Base-by-base conservation (phyloP, 1,140 invertebrate species). In the Leptopilina clavipes region DNA sequence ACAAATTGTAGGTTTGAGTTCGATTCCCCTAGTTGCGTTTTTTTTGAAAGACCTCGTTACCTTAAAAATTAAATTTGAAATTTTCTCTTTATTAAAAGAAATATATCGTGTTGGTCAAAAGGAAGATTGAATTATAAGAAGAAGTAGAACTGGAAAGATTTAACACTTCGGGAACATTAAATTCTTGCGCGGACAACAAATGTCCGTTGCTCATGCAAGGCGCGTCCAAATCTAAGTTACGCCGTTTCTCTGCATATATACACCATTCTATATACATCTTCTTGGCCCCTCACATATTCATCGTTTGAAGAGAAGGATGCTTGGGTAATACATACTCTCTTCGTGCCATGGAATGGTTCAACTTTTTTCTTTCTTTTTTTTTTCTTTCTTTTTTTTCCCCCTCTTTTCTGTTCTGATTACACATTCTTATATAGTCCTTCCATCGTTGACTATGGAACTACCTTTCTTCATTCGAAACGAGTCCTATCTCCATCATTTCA, bases 81-180 rank as follows among this genome's bases (percentile, higher is more conserved):
- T n/a, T n/a, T n/a, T n/a, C n/a, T n/a, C n/a, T n/a, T 31, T 31
- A 31, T 31, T 40, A 40, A 40, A 9, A 9, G 8, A 40, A 40
- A 40, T 40, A 0, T 22, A 31, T 70, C 8, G 59, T 31, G 19
- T 44, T 25, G 11, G 80, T 78, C 70, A 72, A 76, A 81, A 73
- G 14, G 76, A 78, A 83, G 83, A 83, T 83, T 83, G 80, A 83
- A 84, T 82, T 82, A 70, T 19, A 84, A 84, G 76, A 79, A 83
- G 80, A 79, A 82, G 82, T 81, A 80, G 81, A 82, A 81, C 59
- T 81, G 79, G 77, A 78, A 80, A 80, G 81, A 82, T 84, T 82
- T 81, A 84, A 83, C 71, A 80, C 76, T 74, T 79, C 8, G 37
- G 82, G 77, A 80, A 81, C 54, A 18, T 59, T 59, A 59, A 59